phyloP scores from a whole-genome alignment of 2,888 invertebrate genomes.

The Eledone cirrhosa region DNA sequence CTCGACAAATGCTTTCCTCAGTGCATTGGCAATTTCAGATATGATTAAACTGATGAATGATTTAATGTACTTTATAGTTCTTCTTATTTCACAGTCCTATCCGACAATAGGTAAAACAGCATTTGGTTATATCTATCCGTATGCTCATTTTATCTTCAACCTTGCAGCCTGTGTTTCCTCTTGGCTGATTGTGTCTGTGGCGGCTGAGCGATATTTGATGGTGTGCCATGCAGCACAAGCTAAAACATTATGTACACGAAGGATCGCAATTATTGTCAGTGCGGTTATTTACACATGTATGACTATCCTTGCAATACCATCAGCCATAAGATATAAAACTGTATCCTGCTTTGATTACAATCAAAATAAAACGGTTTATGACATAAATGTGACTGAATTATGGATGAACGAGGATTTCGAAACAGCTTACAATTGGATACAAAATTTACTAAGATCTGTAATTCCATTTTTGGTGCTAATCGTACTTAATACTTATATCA shows the following conservation, averaged over 20 bases:
- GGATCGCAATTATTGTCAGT: slow-evolving; percentile 47
- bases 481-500: slow-evolving; percentile 50
- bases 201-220: slow-evolving; percentile 59
- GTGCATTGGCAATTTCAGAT: slow-evolving; percentile 59
- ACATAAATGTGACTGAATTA: slow-evolving; percentile 41
- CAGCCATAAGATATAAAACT: slow-evolving; percentile 46
- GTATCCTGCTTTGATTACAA: slow-evolving; percentile 34
- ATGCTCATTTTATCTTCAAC: slow-evolving; percentile 62
- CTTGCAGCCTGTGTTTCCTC: slow-evolving; percentile 57
- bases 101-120: slow-evolving; percentile 41
- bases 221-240: slow-evolving; percentile 60
- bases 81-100: slow-evolving; percentile 45
- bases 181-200: slow-evolving; percentile 63
- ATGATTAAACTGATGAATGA: slow-evolving; percentile 60
- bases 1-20: slow-evolving; percentile 60
- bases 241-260: slow-evolving; percentile 49
- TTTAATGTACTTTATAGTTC: slow-evolving; percentile 57
- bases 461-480: slow-evolving; percentile 52
- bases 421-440: slow-evolving; percentile 44
- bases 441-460: slow-evolving; percentile 51
- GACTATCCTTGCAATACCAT: slow-evolving; percentile 50
- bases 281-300: slow-evolving; percentile 44
- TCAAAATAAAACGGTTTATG: slow-evolving; percentile 36
- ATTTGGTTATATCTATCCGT: slow-evolving; percentile 57
- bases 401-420: slow-evolving; percentile 45